Evolutionary conservation across 2,797 vertebrate species (phyloP).

Genomic region (Hyperoplus immaculatus): DNA sequence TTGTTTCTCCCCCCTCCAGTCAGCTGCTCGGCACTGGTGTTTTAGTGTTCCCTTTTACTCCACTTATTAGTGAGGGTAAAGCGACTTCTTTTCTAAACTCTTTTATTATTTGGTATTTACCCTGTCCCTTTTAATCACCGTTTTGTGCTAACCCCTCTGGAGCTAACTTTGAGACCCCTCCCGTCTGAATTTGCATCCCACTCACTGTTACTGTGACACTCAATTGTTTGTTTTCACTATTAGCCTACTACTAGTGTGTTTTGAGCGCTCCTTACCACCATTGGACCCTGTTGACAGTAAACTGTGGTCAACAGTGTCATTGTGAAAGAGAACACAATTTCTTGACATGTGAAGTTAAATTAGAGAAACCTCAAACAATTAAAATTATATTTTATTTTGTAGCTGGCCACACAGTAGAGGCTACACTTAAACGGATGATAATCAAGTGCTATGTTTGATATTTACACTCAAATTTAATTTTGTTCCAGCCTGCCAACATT

Average conservation of each 20-base stretch:
- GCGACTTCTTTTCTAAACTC: too few relatives aligned
- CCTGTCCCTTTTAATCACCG: too few relatives aligned
- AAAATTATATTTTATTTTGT: constrained; percentile 30
- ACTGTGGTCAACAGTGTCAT: not conserved
- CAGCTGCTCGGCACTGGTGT: too few relatives aligned
- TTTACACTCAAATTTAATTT: constrained; percentile 5
- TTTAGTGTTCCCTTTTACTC: too few relatives aligned
- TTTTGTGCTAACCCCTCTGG: too few relatives aligned
- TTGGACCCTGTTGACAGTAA: not conserved
- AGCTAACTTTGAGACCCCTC: too few relatives aligned
- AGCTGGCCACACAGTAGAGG: constrained; percentile 18
- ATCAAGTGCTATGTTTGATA: not conserved
- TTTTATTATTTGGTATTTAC: too few relatives aligned
- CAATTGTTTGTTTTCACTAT: not conserved
- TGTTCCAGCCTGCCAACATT: not conserved
- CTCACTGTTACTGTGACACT: too few relatives aligned
- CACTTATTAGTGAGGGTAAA: too few relatives aligned
- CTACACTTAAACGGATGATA: constrained; percentile 15
- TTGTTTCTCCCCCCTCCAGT: too few relatives aligned
- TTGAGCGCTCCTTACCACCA: not conserved
- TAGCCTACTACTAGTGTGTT: not conserved
- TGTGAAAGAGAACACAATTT: not conserved
- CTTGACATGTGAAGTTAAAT: constrained; percentile 30
- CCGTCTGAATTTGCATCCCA: too few relatives aligned
- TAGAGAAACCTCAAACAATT: constrained; percentile 39